phyloP scores from a whole-genome alignment of 2,888 invertebrate species.

The Adelphocoris suturalis region DNA sequence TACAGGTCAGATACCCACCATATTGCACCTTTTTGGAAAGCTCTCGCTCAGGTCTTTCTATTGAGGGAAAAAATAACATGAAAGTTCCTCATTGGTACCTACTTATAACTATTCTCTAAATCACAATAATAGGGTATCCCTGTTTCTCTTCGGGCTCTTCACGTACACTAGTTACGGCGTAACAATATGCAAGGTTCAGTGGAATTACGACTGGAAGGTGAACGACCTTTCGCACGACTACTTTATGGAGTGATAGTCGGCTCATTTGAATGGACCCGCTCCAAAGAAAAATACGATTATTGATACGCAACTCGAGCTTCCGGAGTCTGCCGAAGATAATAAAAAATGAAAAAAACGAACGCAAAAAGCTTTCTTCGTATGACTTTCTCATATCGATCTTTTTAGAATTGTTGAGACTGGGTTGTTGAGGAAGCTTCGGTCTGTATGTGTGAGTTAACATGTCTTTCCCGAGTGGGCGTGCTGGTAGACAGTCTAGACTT shows the following conservation, averaged over 20 bases:
- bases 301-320: neutral
- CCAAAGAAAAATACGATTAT: neutral
- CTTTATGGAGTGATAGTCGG: neutral
- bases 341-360: neutral
- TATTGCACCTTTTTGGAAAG: too few relatives aligned
- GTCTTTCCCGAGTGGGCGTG: slow-evolving; percentile 8
- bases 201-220: neutral
- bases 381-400: slow-evolving; percentile 57
- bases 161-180: too few relatives aligned
- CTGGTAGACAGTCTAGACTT: slow-evolving; percentile 63
- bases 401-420: slow-evolving; percentile 22
- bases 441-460: slow-evolving; percentile 12
- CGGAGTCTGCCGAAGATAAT: neutral
- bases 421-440: neutral
- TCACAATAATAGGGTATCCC: too few relatives aligned
- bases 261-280: neutral
- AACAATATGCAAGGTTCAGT: neutral
- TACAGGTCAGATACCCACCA: too few relatives aligned
- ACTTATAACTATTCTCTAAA: too few relatives aligned
- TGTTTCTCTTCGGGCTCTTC: too few relatives aligned
- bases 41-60: too few relatives aligned
- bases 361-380: slow-evolving; percentile 42
- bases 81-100: too few relatives aligned
- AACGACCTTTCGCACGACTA: neutral
- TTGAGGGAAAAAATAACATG: too few relatives aligned